Base-by-base conservation (phyloP, 2,113 vertebrate genomes). In the Motacilla tschutschensis region DNA sequence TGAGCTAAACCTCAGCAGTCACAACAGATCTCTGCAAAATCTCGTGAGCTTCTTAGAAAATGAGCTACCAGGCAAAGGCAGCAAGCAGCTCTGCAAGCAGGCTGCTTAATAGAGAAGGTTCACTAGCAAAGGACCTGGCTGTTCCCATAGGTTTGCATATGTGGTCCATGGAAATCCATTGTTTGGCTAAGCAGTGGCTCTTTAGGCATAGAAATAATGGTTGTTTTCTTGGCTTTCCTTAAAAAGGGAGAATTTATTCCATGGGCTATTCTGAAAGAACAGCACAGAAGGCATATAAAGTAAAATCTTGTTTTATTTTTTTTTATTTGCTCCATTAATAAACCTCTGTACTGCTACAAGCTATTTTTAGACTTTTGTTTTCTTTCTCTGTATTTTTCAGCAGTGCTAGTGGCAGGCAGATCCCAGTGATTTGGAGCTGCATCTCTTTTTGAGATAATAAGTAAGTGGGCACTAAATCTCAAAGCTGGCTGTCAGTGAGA, bases 381-480 rank as follows among this genome's bases (percentile, higher is more conserved):
- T 79, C 38, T 72, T 74, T 62, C 55, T 78, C 17, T 75, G 1
- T 80, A 8, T 86, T 81, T 89, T 83, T 80, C 65, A 90, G 31
- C 26, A 85, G 6, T 1, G 3, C 35, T 62, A 73, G 55, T 57
- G 66, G 70, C 79, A 85, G 81, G 73, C 72, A 89, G 76, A 89
- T 79, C 41, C 79, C 63, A 60, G 76, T 89, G 70, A 64, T 94
- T 92, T 91, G 50, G 40, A 41, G 28, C 51, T 80, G 24, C 0
- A 0, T 78, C 71, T 89, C 29, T 82, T 82, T 91, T 64, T 66
- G 73, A 90, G 57, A 48, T 83, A 91, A 50, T 58, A 86, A 65
- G 66, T 79, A 72, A 86, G 33, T 55, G 75, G 38, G 59, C 17
- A 82, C 33, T 80, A 62, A 88, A 91, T 89, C 41, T 78, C 43